Evolutionary conservation across 2,113 vertebrate species (phyloP).

Genomic region (Hippolais icterina): DNA sequence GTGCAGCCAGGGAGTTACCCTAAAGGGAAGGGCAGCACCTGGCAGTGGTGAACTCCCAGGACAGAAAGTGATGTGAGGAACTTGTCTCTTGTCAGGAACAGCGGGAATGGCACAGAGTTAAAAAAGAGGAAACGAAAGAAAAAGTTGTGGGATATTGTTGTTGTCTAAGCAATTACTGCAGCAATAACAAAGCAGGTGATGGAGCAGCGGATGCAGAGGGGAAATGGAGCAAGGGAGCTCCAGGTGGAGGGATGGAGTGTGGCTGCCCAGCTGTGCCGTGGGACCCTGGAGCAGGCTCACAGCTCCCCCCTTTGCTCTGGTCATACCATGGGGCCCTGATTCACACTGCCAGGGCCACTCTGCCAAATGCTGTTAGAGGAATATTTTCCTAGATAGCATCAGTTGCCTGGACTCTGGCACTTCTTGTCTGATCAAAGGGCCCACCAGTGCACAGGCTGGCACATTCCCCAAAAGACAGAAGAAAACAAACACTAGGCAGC

Average conservation of each 20-base stretch:
- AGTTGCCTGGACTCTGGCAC: background rate
- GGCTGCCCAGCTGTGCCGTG: background rate
- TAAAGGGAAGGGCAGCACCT: background rate
- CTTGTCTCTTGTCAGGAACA: background rate
- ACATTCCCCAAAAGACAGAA: background rate
- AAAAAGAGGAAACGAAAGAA: background rate
- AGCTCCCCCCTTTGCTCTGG: background rate
- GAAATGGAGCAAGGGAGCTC: background rate
- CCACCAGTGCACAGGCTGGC: background rate
- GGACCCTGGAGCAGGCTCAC: background rate
- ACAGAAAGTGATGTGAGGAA: background rate
- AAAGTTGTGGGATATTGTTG: background rate
- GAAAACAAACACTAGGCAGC: background rate
- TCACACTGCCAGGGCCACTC: background rate
- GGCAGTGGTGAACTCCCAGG: background rate
- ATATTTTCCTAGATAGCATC: background rate
- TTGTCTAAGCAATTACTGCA: background rate
- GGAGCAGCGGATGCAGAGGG: background rate
- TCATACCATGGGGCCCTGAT: background rate
- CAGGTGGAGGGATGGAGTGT: background rate
- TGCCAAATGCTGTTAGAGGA: background rate
- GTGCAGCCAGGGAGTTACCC: background rate
- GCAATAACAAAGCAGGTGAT: background rate
- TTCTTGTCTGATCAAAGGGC: background rate
- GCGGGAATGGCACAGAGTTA: fast-evolving